Evolutionary conservation across 1,140 invertebrate species (phyloP).

Genomic region (Bombus haemorrhoidalis): DNA sequence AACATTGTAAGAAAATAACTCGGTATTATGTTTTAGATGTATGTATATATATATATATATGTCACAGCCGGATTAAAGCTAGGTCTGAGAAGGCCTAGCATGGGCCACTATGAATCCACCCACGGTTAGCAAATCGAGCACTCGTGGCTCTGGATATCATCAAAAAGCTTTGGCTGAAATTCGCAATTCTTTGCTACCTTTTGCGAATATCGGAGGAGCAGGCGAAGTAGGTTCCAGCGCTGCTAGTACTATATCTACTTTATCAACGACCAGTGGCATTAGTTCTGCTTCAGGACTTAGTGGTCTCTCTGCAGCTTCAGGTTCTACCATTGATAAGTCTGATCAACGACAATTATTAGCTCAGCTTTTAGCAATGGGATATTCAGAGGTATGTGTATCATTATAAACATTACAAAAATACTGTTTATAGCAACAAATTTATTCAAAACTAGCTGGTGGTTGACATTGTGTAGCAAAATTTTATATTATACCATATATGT

Average conservation of each 20-base stretch:
- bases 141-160: slow-evolving; percentile 91
- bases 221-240: slow-evolving; percentile 88
- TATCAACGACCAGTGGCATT: slow-evolving; percentile 87
- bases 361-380: slow-evolving; percentile 86
- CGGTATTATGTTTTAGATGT: slow-evolving; percentile 59
- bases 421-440: not conserved
- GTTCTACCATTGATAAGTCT: slow-evolving; percentile 78
- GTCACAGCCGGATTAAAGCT: slow-evolving; percentile 82
- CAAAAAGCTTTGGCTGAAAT: slow-evolving; percentile 95
- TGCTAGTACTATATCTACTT: slow-evolving; percentile 88
- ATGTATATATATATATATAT: slow-evolving; percentile 77
- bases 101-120: slow-evolving; percentile 89
- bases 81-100: slow-evolving; percentile 84
- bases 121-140: slow-evolving; percentile 86
- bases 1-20: slow-evolving; percentile 1
- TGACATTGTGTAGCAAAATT: not conserved
- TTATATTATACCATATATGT: slow-evolving; percentile 10
- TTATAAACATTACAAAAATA: not conserved
- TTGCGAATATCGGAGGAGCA: slow-evolving; percentile 88
- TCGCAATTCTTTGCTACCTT: slow-evolving; percentile 92
- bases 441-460: not conserved
- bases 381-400: slow-evolving; percentile 84
- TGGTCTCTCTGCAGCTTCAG: slow-evolving; percentile 83
- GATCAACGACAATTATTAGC: slow-evolving; percentile 84
- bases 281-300: slow-evolving; percentile 87